Percentiles rank a stretch among this genome's conserved stretches.
Evolutionary conservation across 2,888 invertebrate genomes (phyloP).

Genomic region (Torymus tubicola): DNA sequence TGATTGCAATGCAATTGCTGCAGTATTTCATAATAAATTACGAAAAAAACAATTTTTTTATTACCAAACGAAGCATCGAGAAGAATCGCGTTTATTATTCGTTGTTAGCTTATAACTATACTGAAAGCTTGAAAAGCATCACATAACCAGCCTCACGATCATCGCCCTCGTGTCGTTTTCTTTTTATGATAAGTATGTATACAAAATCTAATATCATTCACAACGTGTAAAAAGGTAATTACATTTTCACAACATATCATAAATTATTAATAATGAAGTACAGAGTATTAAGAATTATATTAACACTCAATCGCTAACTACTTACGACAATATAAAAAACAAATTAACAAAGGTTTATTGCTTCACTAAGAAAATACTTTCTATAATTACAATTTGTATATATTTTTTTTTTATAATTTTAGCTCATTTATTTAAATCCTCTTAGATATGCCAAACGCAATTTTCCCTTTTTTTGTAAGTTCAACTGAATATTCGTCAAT

Average conservation of each 20-base stretch:
- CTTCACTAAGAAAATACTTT: constrained; percentile 40
- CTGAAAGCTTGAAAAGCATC: constrained; percentile 39
- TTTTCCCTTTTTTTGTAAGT: constrained; percentile 12
- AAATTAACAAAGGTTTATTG: constrained; percentile 34
- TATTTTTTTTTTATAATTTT: constrained; percentile 17
- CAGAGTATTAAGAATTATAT: background rate
- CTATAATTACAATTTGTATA: constrained; percentile 14
- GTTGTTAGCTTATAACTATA: constrained; percentile 41
- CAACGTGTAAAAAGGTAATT: constrained; percentile 27
- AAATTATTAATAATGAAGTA: constrained; percentile 33
- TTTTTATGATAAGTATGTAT: constrained; percentile 14
- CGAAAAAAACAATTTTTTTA: background rate
- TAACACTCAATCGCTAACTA: constrained; percentile 22
- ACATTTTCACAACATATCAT: constrained; percentile 22
- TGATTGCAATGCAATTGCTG: constrained; percentile 13
- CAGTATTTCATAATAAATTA: background rate
- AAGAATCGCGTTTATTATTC: background rate
- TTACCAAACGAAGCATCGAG: background rate
- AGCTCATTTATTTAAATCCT: background rate
- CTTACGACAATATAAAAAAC: constrained; percentile 13
- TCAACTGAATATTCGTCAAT: background rate
- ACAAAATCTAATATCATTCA: constrained; percentile 34
- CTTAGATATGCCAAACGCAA: constrained; percentile 10
- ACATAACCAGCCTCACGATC: constrained; percentile 23
- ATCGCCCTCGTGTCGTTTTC: background rate